phyloP scores from a whole-genome alignment of 1,140 invertebrate genomes.

The Ylistrum balloti region DNA sequence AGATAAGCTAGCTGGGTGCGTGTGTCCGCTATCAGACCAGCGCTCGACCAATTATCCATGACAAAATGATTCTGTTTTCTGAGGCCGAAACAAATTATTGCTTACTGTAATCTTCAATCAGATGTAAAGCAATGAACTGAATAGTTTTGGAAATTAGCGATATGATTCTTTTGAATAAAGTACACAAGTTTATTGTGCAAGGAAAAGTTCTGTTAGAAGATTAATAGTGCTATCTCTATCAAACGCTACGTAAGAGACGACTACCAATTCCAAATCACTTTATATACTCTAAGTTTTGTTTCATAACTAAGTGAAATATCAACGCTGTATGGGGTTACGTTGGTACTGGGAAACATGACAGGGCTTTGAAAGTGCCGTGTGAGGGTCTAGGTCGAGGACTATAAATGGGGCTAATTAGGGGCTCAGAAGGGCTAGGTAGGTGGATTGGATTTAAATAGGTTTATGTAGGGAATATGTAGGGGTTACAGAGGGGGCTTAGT shows the following conservation, averaged over 20 bases:
- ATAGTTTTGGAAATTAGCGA: not conserved
- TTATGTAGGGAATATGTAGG: too few relatives aligned
- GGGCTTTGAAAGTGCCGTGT: not conserved
- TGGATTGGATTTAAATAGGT: too few relatives aligned
- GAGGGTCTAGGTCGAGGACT: too few relatives aligned
- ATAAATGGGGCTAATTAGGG: too few relatives aligned
- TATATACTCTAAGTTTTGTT: not conserved
- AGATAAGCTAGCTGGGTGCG: not conserved
- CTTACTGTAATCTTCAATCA: conserved; percentile 29
- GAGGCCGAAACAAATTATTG: conserved; percentile 25
- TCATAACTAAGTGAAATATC: not conserved
- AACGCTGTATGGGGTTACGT: not conserved
- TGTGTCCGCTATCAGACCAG: not conserved
- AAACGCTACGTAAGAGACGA: not conserved
- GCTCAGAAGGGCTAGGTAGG: too few relatives aligned
- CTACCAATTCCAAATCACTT: not conserved
- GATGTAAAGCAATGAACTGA: not conserved
- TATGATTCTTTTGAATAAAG: not conserved
- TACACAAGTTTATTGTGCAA: conserved; percentile 12
- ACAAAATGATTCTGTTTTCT: conserved; percentile 40
- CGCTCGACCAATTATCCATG: not conserved
- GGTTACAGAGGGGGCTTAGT: too few relatives aligned
- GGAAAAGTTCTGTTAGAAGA: not conserved
- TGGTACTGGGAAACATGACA: not conserved
- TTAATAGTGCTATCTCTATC: not conserved